Percentiles rank a stretch among this genome's conserved stretches.
Conservation (phyloP, 2,797 vertebrate genomes). For the Ptychobarbus kaznakovi region DNA sequence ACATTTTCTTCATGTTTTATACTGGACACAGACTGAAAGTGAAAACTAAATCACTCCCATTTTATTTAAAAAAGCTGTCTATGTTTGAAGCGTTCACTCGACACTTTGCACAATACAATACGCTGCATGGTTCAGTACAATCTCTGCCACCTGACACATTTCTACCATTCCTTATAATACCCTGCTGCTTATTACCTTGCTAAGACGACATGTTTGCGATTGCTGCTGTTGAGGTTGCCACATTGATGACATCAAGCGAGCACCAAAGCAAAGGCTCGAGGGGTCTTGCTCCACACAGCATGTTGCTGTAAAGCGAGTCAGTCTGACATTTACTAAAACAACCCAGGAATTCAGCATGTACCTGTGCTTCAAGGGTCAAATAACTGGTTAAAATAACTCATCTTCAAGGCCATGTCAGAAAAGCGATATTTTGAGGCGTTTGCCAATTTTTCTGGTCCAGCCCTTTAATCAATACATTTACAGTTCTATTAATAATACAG, state of each 20-base stretch:
- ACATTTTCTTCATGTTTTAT: slow-evolving; percentile 1
- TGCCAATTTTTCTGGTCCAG: slow-evolving; percentile 29
- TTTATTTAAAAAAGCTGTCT: slow-evolving; percentile 14
- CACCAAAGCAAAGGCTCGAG: slow-evolving; percentile 27
- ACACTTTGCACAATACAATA: slow-evolving; percentile 12
- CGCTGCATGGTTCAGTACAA: background rate
- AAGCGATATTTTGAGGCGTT: slow-evolving; percentile 40
- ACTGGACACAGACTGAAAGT: background rate
- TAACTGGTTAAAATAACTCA: slow-evolving; percentile 17
- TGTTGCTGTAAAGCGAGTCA: background rate
- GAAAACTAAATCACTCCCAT: slow-evolving; percentile 1
- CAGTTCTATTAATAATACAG: slow-evolving; percentile 48
- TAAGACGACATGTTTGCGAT: slow-evolving; percentile 19
- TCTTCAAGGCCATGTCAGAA: slow-evolving; percentile 43
- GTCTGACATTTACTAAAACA: slow-evolving; percentile 23
- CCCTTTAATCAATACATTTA: slow-evolving; percentile 47
- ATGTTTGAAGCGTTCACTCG: background rate
- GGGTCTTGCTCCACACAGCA: slow-evolving; percentile 7
- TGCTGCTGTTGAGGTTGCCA: slow-evolving; percentile 11
- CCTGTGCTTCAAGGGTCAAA: background rate
- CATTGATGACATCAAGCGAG: background rate
- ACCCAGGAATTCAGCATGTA: background rate
- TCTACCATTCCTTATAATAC: background rate
- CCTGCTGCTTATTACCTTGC: slow-evolving; percentile 4
- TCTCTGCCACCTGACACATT: slow-evolving; percentile 25